Evolutionary conservation across 2,888 invertebrate genomes (phyloP), one percentile per base, ranked within the genome.

Genomic region (Melolontha melolontha): DNA sequence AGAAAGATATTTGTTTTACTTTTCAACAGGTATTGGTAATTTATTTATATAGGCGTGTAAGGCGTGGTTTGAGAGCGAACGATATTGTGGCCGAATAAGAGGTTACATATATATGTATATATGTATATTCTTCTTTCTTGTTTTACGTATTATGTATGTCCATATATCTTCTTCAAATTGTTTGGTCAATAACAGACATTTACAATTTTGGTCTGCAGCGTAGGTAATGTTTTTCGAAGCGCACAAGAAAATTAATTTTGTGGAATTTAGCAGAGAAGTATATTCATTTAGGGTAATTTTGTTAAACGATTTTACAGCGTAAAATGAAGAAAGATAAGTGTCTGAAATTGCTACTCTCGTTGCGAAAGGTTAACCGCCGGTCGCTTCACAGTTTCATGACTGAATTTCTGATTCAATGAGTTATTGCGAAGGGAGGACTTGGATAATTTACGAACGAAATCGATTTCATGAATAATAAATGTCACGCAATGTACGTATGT

Each of bases 381-480:
- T 34, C 59, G 44, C 34, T 62, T 47, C 54, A 42, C 64, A 5
- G 51, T 64, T 50, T 44, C 64, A 64, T 42, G 54, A 42, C 54
- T 64, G 54, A 44, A 64, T 64, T 54, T 64, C 42, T 16, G 64
- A 54, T 64, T 64, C 64, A 54, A 64, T 54, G 64, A 64, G 54
- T 64, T 64, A 54, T 64, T 64, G 52, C 17, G 6, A 42, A 7
- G 16, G n/a, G 40, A 39, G 40, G 54, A 17, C 40, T 17, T 16
- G 41, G 42, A 59, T 66, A 66, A 59, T 50, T 66, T 66, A 57
- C 51, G 57, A 66, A 59, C 50, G 51, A 49, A 62, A 47, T n/a
- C 29, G 50, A 50, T 50, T 49, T 59, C 57, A 57, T 66, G 66
- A 49, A 66, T 66, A 54, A 66, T 66, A 50, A 66, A 39, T 39